A percentile compares a stretch with the other conserved stretches of the same genome.
Conservation (phyloP, 1,140 invertebrate genomes). For the Druon quercuslanigerum region DNA sequence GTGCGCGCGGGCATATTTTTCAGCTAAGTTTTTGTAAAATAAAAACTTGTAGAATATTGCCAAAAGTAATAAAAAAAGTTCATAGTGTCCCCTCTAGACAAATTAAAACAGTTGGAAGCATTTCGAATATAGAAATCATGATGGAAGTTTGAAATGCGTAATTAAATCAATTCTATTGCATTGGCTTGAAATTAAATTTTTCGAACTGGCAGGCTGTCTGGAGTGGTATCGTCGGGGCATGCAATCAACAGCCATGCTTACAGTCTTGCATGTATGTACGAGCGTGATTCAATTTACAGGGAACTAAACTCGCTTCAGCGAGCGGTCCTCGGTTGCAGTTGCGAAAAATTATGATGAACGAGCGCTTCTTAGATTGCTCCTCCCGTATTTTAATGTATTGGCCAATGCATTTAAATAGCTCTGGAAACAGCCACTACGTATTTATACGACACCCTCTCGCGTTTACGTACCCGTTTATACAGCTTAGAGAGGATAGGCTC, state of each 20-base stretch:
- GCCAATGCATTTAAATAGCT: constrained; percentile 59
- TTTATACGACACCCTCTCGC: constrained; percentile 38
- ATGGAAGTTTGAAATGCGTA: not conserved
- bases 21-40: too few species aligned
- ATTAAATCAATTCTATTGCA: constrained; percentile 2
- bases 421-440: constrained; percentile 52
- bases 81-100: too few species aligned
- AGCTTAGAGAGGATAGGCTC: constrained; percentile 22
- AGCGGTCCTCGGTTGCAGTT: constrained; percentile 30
- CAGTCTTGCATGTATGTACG: constrained; percentile 9
- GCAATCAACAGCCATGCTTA: constrained; percentile 12
- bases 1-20: too few species aligned
- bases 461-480: constrained; percentile 27
- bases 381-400: constrained; percentile 59
- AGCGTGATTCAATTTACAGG: constrained; percentile 55
- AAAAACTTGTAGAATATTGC: too few species aligned
- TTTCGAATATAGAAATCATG: not conserved
- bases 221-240: not conserved
- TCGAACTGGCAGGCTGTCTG: not conserved
- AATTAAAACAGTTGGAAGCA: not conserved
- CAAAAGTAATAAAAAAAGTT: too few species aligned
- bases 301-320: constrained; percentile 35
- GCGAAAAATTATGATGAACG: constrained; percentile 59
- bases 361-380: constrained; percentile 54
- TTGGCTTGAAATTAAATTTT: not conserved